Evolutionary conservation across 2,797 vertebrate genomes (phyloP).

Genomic region (Chelonia mydas): DNA sequence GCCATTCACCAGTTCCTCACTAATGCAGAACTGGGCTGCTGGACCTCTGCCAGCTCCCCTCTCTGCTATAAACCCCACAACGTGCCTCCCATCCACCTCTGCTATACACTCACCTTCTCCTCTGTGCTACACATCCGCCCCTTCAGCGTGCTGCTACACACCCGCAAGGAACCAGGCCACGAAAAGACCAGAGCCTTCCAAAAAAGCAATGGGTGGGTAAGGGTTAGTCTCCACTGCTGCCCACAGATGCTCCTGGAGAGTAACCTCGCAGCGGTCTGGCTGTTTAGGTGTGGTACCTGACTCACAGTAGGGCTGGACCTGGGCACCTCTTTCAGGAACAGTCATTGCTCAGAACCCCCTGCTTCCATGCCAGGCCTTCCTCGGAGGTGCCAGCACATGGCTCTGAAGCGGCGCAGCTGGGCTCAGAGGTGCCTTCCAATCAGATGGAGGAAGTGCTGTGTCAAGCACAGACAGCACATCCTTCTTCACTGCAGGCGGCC

Average conservation of each 20-base stretch:
- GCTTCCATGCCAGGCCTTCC: neutral
- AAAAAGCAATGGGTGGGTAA: neutral
- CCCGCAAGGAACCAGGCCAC: neutral
- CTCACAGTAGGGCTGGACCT: neutral
- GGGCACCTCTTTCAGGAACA: neutral
- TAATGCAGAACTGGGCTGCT: neutral
- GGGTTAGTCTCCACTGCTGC: neutral
- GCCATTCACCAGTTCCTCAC: neutral
- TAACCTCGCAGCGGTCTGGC: no score
- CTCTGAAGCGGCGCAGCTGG: fast-evolving
- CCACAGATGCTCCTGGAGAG: neutral
- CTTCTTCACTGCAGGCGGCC: neutral
- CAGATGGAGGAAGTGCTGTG: neutral
- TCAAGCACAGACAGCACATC: neutral
- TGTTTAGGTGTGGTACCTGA: neutral
- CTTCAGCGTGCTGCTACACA: fast-evolving
- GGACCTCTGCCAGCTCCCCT: neutral
- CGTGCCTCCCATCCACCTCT: neutral
- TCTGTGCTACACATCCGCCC: neutral
- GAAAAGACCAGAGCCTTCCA: neutral
- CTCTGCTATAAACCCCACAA: neutral
- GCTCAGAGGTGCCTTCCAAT: neutral
- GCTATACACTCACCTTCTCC: neutral
- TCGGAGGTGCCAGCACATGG: neutral
- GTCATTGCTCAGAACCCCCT: neutral